These are phyloP conservation scores for Trichechus manatus DNA, from an alignment of 2,113 vertebrate species.

Conservation along the genomic window DNA sequence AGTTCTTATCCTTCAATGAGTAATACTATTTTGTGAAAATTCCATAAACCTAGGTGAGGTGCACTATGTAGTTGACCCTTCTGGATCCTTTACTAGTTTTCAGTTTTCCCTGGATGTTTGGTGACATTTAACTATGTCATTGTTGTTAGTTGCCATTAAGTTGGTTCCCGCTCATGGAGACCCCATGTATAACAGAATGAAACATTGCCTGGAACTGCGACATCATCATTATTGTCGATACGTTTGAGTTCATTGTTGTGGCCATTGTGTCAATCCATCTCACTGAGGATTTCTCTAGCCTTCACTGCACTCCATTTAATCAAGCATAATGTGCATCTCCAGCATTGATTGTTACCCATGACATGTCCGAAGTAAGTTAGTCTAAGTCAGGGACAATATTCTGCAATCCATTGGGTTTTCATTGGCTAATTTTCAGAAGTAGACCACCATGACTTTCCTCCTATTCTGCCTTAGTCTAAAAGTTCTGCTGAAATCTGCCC, in stretches of 20 bases:
- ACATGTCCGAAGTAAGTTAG: background rate
- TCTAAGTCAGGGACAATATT: background rate
- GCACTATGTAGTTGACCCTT: background rate
- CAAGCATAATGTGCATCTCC: background rate
- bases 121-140: background rate
- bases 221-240: background rate
- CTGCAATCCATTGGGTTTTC: background rate
- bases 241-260: background rate
- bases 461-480: no score
- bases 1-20: background rate
- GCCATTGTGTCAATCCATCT: background rate
- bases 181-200: background rate
- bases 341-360: background rate
- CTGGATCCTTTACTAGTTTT: background rate
- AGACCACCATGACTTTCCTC: no score
- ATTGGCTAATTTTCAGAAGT: no score
- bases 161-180: background rate
- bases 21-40: background rate
- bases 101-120: background rate
- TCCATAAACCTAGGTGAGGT: background rate
- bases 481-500: no score
- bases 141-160: no score
- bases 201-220: background rate
- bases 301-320: background rate
- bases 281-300: background rate